A percentile compares a stretch with the other conserved stretches of the same genome.
Evolutionary conservation across 2,797 vertebrate species (phyloP).

Genomic region (Pteropus rufus): DNA sequence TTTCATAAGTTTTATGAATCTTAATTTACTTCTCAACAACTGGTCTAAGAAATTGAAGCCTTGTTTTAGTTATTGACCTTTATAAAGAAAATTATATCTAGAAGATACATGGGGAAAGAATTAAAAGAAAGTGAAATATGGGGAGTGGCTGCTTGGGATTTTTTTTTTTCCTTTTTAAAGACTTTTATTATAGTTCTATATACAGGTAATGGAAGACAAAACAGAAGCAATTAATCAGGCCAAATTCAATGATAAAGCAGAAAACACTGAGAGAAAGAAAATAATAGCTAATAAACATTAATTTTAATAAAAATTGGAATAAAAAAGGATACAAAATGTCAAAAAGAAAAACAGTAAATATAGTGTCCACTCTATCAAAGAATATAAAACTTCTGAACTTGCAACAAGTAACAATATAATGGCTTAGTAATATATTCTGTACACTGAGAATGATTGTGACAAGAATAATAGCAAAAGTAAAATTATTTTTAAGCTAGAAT

Average conservation of each 20-base stretch:
- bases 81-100: not conserved
- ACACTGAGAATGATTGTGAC: not conserved
- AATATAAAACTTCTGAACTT: not conserved
- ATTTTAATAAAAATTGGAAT: not conserved
- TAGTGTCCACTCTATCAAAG: not conserved
- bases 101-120: not conserved
- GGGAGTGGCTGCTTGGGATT: not conserved
- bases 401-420: not conserved
- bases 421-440: not conserved
- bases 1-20: not conserved
- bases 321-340: not conserved
- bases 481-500: not conserved
- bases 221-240: not conserved
- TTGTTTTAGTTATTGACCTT: not conserved
- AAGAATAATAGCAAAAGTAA: not conserved
- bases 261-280: not conserved
- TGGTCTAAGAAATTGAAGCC: not conserved
- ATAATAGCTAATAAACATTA: not conserved
- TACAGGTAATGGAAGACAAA: not conserved
- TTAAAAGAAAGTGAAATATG: not conserved
- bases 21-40: not conserved
- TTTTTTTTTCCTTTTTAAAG: not conserved
- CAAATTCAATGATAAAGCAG: not conserved
- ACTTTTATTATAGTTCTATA: not conserved
- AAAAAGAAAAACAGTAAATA: not conserved